Conservation (phyloP, 2,888 invertebrate genomes). For the Allacma fusca region DNA sequence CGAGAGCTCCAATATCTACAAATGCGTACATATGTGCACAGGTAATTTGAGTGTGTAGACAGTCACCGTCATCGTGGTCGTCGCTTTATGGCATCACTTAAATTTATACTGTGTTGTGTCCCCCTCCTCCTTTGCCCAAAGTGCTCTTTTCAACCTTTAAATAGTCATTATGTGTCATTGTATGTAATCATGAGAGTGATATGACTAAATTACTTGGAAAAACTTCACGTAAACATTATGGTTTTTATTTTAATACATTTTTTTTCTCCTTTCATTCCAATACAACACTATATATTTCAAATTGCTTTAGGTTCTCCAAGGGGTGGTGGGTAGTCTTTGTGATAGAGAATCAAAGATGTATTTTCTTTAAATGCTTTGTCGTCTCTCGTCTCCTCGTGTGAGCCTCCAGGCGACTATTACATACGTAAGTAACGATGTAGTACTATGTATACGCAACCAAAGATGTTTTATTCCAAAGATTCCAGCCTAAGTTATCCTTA, state of each 20-base stretch:
- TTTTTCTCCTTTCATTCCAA: conserved; percentile 16
- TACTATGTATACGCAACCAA: too few species aligned
- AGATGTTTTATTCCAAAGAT: too few species aligned
- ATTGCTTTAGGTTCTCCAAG: conserved; percentile 31
- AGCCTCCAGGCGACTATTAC: neutral
- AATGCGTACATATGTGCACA: neutral
- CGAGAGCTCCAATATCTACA: neutral
- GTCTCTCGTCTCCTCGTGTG: neutral
- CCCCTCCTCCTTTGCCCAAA: conserved; percentile 40
- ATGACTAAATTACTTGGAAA: conserved; percentile 43
- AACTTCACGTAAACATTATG: conserved; percentile 26
- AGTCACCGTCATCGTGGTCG: conserved; percentile 21
- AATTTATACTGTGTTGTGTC: conserved; percentile 35
- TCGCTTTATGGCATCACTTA: conserved; percentile 40
- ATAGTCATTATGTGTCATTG: conserved; percentile 44
- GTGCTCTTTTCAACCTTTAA: conserved; percentile 41
- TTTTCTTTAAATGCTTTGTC: conserved; percentile 24
- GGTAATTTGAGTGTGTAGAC: neutral
- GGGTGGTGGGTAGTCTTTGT: conserved; percentile 35
- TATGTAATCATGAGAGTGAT: conserved; percentile 42
- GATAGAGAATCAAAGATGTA: conserved; percentile 32
- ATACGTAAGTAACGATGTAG: too few species aligned
- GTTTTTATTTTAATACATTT: conserved; percentile 37
- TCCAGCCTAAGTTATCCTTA: neutral
- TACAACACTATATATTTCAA: neutral